Evolutionary conservation across 2,113 vertebrate genomes (phyloP), one percentile per base, ranked within the genome.

Genomic region (Thomomys bottae): DNA sequence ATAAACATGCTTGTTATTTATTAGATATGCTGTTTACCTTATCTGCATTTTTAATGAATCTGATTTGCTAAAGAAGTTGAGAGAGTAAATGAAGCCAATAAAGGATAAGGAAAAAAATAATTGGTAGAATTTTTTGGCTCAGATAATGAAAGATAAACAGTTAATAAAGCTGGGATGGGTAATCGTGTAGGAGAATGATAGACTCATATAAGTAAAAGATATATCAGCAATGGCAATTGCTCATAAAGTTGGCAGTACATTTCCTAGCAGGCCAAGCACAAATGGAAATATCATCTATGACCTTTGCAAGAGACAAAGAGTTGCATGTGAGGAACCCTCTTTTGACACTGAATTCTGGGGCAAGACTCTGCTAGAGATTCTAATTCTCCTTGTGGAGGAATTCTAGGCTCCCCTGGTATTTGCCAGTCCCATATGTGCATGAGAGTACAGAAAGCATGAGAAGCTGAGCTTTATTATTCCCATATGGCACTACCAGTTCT

Each of bases 41-140:
- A 54, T 63, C 79, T 95, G 66, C 45, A 67, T 88, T 86, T 88
- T 86, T 93, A 88, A 86, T 88, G 84, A 90, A 57, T 88, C 32
- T 87, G 23, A 79, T 75, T 75, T 49, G 77, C 32, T 73, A 79
- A 92, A 94, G 71, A 88, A 61, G 81, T 91, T 36, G 70, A 93
- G 28, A 64, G 57, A 82, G 45, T 84, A 78, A 84, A 59, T 71
- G 66, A 49, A 76, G 76, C 8, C 57, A 32, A 73, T 67, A 70
- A 34, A 12, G 30, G 23, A 42, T 34, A 49, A 30, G 67, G n/a
- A n/a, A n/a, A 54, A 70, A 36, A 82, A 42, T 20, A 70, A n/a
- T 1, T 66, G 5, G 12, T 83, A 8, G 34, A 73, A 84, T 32
- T 89, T n/a, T n/a, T n/a, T 40, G 28, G 45, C n/a, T 32, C 75